Base-by-base conservation (phyloP, 2,888 invertebrate genomes). In the Dusona sp. region DNA sequence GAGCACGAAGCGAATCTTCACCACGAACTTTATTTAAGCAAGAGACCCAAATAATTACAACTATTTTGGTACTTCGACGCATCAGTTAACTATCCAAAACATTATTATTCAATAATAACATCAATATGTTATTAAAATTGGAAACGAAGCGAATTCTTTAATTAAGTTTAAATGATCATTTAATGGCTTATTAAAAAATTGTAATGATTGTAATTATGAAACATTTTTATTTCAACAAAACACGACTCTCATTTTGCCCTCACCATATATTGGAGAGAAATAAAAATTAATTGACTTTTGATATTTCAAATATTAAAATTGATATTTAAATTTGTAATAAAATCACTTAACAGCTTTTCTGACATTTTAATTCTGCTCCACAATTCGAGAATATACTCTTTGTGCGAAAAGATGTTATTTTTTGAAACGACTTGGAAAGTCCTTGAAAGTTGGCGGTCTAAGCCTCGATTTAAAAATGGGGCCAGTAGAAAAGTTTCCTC, bases 1-100 rank as follows among this genome's bases (percentile, higher is more conserved):
- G 51, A 70, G 57, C 79, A 68, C 65, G 74, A 81, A 74, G 65
- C 29, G 25, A 25, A 74, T 65, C 19, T 54, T 67, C 36, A 7
- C n/a, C 42, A 61, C 25, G 4, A 61, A 61, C 29, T 61, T 61
- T 29, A 48, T 61, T 29, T 16, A 57, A 57, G 11, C 57, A 13
- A 19, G 25, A 11, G 25, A 25, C 57, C 25, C 22, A 13, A 57
- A 57, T 25, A 25, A 57, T 57, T 57, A 19, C 25, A 11, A 57
- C 2, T 11, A 57, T 57, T 57, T 57, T 25, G 2, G 3, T 11
- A 25, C 25, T 25, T 57, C 13, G 22, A 25, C 9, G 22, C 11
- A 25, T 36, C 16, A 16, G 45, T n/a, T 9, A 2, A 45, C 16
- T 7, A 29, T 68, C 16, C 25, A 1, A 22, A 22, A 25, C 19